Percentiles rank a stretch among this genome's conserved stretches.
phyloP scores from a whole-genome alignment of 2,888 invertebrate species.

The Meta bourneti region DNA sequence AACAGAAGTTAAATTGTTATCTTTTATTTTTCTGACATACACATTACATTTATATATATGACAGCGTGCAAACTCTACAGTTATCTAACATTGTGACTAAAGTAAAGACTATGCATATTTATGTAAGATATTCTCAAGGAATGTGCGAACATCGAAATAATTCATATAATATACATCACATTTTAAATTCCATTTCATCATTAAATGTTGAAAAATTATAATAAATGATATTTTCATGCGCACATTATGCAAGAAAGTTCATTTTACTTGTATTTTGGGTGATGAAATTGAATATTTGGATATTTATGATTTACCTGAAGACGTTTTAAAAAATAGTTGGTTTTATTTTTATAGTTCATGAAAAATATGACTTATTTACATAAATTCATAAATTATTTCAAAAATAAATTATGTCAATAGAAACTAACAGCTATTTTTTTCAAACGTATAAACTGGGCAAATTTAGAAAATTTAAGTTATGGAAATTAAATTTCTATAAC shows the following conservation, averaged over 20 bases:
- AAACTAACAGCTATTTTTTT: not conserved
- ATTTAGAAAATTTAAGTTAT: no score
- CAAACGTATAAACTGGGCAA: not conserved
- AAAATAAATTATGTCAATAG: not conserved
- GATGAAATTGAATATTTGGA: not conserved
- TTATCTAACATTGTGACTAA: constrained; percentile 58
- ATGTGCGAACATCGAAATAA: constrained; percentile 72
- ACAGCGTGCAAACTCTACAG: constrained; percentile 61
- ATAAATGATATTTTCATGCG: constrained; percentile 6
- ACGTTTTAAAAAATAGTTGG: not conserved
- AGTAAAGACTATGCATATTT: constrained; percentile 57
- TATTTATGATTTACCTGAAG: not conserved
- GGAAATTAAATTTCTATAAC: no score
- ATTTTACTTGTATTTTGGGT: not conserved
- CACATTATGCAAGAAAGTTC: not conserved
- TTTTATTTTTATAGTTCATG: not conserved
- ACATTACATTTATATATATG: constrained; percentile 51
- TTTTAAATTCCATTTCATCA: constrained; percentile 35
- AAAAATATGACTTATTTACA: constrained; percentile 1
- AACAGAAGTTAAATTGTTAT: constrained; percentile 55
- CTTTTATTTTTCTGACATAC: constrained; percentile 33
- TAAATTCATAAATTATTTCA: not conserved
- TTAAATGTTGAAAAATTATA: not conserved
- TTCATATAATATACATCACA: constrained; percentile 54
- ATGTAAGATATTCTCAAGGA: constrained; percentile 44